Base-by-base conservation (phyloP, 2,113 vertebrate species). In the Hymenochirus boettgeri region DNA sequence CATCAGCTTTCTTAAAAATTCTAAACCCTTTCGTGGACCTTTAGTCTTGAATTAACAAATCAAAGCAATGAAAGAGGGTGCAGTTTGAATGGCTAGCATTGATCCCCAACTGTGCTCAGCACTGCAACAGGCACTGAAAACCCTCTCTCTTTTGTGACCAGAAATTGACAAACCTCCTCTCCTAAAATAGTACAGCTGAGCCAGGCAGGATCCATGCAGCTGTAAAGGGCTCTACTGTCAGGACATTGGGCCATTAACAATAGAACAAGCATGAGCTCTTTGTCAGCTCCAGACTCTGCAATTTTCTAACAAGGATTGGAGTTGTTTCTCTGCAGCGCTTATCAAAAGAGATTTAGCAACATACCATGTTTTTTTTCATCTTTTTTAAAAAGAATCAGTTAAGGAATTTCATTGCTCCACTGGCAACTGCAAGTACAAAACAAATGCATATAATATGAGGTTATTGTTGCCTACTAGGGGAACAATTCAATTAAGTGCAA, bases 231-330 rank as follows among this genome's bases (percentile, higher is more conserved):
- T 85, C 85, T 79, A 79, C 85, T 87, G 69, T 77, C 71, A 77
- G 82, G 66, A 78, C 82, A 79, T 29, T 47, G 69, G 80, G 83
- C 82, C 65, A 18, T 76, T 80, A 74, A 89, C 87, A 90, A 90
- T 83, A 79, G 80, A 21, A 80, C 82, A 85, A 79, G 83, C 85
- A 81, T 87, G 85, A 88, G 86, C 85, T 89, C 87, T 89, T 91
- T 90, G 88, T 91, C 86, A 81, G 78, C 62, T 76, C 77, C 81
- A 88, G 86, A 85, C 86, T 87, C 83, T 70, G 86, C 86, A 86
- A 89, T 89, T 89, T 88, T 88, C 88, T 89, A 89, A 89, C 86
- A 86, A 88, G 87, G 89, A 89, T 90, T 87, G 89, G 85, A 88
- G 86, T 88, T 88, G 85, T 86, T 89, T 85, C 86, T 86, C 83